Evolutionary conservation across 1,140 invertebrate genomes (phyloP), one percentile per base, ranked within the genome.

Genomic region (Agrypnia vestita): DNA sequence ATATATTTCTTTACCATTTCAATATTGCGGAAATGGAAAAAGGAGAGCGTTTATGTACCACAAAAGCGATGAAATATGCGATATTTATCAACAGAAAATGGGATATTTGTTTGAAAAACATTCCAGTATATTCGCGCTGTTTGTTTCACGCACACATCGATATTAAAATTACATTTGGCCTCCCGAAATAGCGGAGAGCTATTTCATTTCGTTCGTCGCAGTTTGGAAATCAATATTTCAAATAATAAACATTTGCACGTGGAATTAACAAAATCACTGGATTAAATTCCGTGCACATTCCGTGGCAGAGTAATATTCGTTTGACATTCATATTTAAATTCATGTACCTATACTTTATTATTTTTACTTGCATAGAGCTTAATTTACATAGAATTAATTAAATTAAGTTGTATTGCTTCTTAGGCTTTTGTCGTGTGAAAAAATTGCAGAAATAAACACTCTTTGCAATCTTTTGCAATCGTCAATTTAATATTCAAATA

Each of bases 31-130:
- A 71, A 71, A 71, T 71, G 67, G 43, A 71, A 51, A 49, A 51
- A 17, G 67, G 67, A 17, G 46, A 21, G 46, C 9, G 17, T 71
- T 71, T 21, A 51, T 17, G 67, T 35, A 51, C 44, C 67, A 71
- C 67, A 71, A 71, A 59, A 51, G 67, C 67, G 67, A 51, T 71
- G 67, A 71, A 71, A 71, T 71, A 71, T 53, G 67, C 46, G 67
- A 71, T 71, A 71, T 71, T 71, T 71, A 71, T 71, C 67, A 19
- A 51, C 46, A 71, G 35, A 67, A 71, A 71, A 71, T 53, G 46
- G 67, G 46, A 71, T 51, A 47, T 71, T 71, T 71, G 67, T 71
- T 71, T 71, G 19, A 71, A 71, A 35, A 51, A 25, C 67, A 51
- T 71, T 51, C 21, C 17, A 21, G 55, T 64, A 25, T 64, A 43